phyloP scores from a whole-genome alignment of 2,888 invertebrate species.

The Oscheius myriophilus region DNA sequence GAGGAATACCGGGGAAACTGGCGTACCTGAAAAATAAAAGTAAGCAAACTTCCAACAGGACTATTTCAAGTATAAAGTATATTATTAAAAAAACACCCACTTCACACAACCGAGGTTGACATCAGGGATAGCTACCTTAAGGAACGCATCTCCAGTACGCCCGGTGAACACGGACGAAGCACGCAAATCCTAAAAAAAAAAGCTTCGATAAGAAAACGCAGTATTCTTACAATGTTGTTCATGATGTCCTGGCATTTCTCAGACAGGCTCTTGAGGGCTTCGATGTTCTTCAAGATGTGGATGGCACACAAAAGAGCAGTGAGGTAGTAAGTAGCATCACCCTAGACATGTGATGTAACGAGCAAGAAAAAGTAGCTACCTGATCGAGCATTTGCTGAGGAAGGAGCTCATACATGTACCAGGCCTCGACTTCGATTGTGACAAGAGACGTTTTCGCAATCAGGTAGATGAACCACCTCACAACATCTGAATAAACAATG shows the following conservation, averaged over 20 bases:
- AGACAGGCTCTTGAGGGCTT: slow-evolving; percentile 55
- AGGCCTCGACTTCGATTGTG: slow-evolving; percentile 91
- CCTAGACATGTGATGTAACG: slow-evolving; percentile 70
- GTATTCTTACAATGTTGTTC: slow-evolving; percentile 22
- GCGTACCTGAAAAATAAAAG: slow-evolving; percentile 39
- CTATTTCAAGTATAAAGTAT: too few relatives aligned
- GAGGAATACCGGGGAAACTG: slow-evolving; percentile 90
- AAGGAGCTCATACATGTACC: slow-evolving; percentile 91
- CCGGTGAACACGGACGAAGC: neutral
- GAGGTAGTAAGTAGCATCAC: slow-evolving; percentile 93
- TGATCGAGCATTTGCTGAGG: slow-evolving; percentile 81
- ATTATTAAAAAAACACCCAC: too few relatives aligned
- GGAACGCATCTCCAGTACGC: slow-evolving; percentile 57
- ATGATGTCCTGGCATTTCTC: slow-evolving; percentile 34
- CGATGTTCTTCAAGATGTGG: slow-evolving; percentile 83
- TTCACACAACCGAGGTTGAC: slow-evolving; percentile 90
- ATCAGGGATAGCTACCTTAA: slow-evolving; percentile 91
- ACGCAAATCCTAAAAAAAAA: neutral
- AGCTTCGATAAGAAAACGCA: neutral
- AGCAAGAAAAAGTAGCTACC: slow-evolving; percentile 14
- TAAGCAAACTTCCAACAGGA: too few relatives aligned
- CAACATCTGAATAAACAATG: slow-evolving; percentile 79
- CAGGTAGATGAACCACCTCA: slow-evolving; percentile 90
- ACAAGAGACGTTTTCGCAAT: slow-evolving; percentile 88
- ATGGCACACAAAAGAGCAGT: slow-evolving; percentile 93